phyloP scores from a whole-genome alignment of 2,888 invertebrate species.

The Linnaemya vulpina region DNA sequence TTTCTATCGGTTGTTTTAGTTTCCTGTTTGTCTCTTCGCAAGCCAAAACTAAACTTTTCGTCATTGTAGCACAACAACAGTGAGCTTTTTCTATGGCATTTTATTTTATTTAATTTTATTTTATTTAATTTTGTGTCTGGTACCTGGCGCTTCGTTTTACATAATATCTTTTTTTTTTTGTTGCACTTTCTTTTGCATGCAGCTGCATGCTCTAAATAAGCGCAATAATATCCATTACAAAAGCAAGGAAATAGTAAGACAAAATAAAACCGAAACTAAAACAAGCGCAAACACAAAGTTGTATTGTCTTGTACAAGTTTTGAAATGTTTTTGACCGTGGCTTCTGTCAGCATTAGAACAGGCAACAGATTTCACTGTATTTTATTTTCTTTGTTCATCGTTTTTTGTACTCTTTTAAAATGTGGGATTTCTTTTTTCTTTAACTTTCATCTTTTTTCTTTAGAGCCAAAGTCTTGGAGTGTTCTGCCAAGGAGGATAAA shows the following conservation, averaged over 20 bases:
- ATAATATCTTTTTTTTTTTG: not conserved
- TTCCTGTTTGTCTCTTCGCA: not conserved
- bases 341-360: not conserved
- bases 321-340: slow-evolving; percentile 9
- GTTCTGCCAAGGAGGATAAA: slow-evolving; percentile 90
- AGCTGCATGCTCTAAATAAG: not conserved
- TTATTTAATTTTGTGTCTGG: not conserved
- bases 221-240: slow-evolving; percentile 26
- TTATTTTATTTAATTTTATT: not conserved
- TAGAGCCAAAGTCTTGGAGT: slow-evolving; percentile 90
- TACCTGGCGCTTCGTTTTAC: slow-evolving; percentile 12
- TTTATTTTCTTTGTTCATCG: not conserved
- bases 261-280: no score
- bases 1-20: slow-evolving; percentile 12
- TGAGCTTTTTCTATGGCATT: slow-evolving; percentile 25
- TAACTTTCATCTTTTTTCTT: slow-evolving; percentile 57
- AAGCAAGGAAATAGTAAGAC: not conserved
- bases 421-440: not conserved
- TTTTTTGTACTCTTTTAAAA: not conserved
- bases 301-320: not conserved
- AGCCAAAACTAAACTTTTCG: slow-evolving; percentile 4
- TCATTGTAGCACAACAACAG: slow-evolving; percentile 4
- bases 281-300: not conserved
- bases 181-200: not conserved
- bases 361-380: not conserved